Conservation (phyloP, 1,140 invertebrate species). For the Theocolax elegans region DNA sequence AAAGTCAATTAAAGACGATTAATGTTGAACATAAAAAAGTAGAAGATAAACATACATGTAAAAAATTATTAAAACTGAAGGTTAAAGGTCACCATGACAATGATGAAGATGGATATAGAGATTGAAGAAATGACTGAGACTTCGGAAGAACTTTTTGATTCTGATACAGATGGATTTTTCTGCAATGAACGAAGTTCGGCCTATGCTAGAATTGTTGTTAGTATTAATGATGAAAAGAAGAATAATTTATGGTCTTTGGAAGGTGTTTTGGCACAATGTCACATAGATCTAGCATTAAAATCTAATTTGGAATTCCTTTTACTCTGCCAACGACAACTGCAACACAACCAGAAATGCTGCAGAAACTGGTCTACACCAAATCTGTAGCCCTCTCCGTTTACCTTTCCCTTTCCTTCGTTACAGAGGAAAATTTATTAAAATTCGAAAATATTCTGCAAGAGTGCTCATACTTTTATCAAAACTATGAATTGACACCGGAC, state of each 20-base stretch:
- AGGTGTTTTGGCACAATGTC: conserved; percentile 81
- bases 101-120: too few relatives aligned
- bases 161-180: conserved; percentile 71
- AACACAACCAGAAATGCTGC: conserved; percentile 76
- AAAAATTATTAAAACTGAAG: conserved; percentile 65
- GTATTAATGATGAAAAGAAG: conserved; percentile 62
- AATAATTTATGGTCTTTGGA: conserved; percentile 78
- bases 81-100: conserved; percentile 55
- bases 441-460: conserved; percentile 74
- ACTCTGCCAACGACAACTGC: conserved; percentile 76
- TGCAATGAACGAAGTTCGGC: conserved; percentile 74
- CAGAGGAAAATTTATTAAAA: conserved; percentile 76
- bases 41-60: conserved; percentile 60
- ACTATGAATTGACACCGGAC: conserved; percentile 77
- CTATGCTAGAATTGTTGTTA: conserved; percentile 84
- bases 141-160: neutral
- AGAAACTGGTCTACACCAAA: conserved; percentile 91
- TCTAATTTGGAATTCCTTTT: conserved; percentile 73
- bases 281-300: conserved; percentile 76
- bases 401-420: too few relatives aligned
- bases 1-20: conserved; percentile 57
- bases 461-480: conserved; percentile 84
- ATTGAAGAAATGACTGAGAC: neutral
- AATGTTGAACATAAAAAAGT: conserved; percentile 58
- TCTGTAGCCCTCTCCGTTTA: conserved; percentile 85